A percentile compares a stretch with the other conserved stretches of the same genome.
Conservation (phyloP, 2,113 vertebrate species). For the Actenoides hombroni region DNA sequence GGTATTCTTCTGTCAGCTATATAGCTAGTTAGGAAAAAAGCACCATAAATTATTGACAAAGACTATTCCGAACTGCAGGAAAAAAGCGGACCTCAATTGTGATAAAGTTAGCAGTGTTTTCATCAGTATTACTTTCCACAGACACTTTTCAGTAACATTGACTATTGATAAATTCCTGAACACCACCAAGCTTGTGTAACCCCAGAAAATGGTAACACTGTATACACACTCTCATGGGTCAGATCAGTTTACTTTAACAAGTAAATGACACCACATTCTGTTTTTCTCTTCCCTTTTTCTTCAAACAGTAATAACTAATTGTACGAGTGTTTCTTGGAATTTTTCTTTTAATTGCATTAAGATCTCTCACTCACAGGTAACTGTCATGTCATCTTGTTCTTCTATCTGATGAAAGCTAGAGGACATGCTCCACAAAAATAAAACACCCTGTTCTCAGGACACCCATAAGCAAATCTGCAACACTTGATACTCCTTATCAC, state of each 20-base stretch:
- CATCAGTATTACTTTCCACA: background rate
- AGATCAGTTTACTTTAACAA: background rate
- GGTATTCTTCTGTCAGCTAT: background rate
- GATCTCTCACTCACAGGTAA: background rate
- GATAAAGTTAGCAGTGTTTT: background rate
- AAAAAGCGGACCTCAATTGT: background rate
- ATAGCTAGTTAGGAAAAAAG: background rate
- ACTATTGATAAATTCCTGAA: background rate
- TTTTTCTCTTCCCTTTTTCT: background rate
- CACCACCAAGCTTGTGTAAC: background rate
- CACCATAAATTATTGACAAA: background rate
- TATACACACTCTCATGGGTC: background rate
- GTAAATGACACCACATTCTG: background rate
- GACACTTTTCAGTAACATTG: background rate
- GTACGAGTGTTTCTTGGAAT: background rate
- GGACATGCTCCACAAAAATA: background rate
- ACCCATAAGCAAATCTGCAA: background rate
- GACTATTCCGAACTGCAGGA: background rate
- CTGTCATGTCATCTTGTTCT: background rate
- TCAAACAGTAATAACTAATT: background rate
- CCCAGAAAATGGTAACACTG: background rate
- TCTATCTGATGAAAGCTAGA: background rate
- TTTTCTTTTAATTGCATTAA: background rate
- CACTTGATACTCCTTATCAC: background rate
- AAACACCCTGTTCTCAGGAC: background rate